A percentile compares a stretch with the other conserved stretches of the same genome.
Conservation (phyloP, 2,888 invertebrate genomes). For the Microdon myrmicae region DNA sequence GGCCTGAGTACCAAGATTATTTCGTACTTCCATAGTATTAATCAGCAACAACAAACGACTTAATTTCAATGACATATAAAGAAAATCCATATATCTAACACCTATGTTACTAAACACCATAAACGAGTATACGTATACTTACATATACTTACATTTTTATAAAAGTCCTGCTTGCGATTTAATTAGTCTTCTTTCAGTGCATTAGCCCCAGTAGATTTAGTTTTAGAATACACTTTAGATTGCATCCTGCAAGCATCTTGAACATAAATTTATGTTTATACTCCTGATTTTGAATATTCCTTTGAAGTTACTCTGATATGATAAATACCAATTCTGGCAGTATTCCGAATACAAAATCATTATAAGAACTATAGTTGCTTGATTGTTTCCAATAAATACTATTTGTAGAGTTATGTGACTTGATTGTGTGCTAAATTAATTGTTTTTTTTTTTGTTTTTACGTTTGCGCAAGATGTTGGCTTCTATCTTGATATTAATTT, state of each 20-base stretch:
- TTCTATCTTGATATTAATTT: constrained; percentile 33
- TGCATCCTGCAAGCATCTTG: constrained; percentile 16
- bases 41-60: background rate
- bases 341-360: no score
- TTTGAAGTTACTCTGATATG: no score
- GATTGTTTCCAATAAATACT: no score
- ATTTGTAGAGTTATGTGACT: no score
- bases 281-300: no score
- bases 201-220: constrained; percentile 49
- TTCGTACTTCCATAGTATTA: constrained; percentile 26
- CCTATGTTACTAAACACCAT: constrained; percentile 60
- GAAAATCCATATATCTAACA: constrained; percentile 39
- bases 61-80: constrained; percentile 17
- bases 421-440: no score
- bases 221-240: constrained; percentile 44
- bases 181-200: constrained; percentile 12
- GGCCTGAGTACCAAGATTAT: constrained; percentile 54
- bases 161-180: constrained; percentile 39
- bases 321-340: no score
- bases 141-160: constrained; percentile 13
- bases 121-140: constrained; percentile 39
- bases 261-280: constrained; percentile 15
- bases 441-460: constrained; percentile 15
- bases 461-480: constrained; percentile 50
- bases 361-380: no score